A percentile compares a stretch with the other conserved stretches of the same genome.
Conservation (phyloP, 1,140 invertebrate species). For the Holotrichia oblita region DNA sequence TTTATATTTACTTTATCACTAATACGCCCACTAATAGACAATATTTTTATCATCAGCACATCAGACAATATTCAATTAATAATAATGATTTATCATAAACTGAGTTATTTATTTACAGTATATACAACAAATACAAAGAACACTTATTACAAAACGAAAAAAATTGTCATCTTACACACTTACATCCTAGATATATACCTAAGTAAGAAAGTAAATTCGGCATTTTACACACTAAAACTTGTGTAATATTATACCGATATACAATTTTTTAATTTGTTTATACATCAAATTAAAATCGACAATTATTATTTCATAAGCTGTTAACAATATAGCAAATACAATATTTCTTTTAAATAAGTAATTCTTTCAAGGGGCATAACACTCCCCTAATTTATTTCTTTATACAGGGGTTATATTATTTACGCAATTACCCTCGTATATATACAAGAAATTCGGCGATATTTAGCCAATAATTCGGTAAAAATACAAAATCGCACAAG, state of each 20-base stretch:
- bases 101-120: conserved; percentile 31
- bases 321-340: background rate
- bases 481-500: conserved; percentile 50
- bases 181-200: background rate
- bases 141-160: background rate
- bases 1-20: background rate
- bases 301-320: conserved; percentile 5
- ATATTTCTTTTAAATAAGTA: conserved; percentile 10
- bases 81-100: background rate
- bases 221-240: background rate
- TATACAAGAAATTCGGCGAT: conserved; percentile 58
- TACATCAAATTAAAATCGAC: background rate
- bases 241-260: background rate
- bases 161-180: conserved; percentile 10
- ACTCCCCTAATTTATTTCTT: background rate
- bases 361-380: background rate
- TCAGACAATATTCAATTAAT: background rate
- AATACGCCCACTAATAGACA: background rate
- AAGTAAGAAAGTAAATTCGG: background rate
- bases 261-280: background rate
- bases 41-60: conserved; percentile 8
- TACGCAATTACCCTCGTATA: conserved; percentile 39
- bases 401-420: background rate
- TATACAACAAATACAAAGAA: conserved; percentile 22
- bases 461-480: conserved; percentile 56